Evolutionary conservation across 1,140 invertebrate species (phyloP), one percentile per base, ranked within the genome.

Genomic region (Drosophila tsacasi): DNA sequence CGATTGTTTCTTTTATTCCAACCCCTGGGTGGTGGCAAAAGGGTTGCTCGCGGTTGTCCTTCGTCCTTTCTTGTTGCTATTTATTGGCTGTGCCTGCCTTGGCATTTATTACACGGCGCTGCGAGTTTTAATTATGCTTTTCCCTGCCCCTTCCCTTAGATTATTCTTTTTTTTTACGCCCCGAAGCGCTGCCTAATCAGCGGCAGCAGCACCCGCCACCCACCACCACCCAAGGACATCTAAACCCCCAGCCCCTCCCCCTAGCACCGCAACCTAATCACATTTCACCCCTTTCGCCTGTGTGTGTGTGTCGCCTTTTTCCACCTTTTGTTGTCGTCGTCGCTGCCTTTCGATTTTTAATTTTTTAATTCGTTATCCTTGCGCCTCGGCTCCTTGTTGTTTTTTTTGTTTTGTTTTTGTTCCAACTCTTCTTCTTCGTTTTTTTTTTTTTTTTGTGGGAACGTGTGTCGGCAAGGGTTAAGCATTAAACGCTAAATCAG

Each of bases 301-400:
- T 35, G 63, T 61, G 60, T 64, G 57, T 83, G 66, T 73, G 69
- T 79, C 73, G 60, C 55, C 76, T 42, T 63, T 66, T 81, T 76
- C 58, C 65, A 78, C 75, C 75, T 78, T 77, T 78, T 77, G 74
- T 82, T 71, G 58, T 77, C 75, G 78, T 90, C 78, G 78, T 90
- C 78, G 77, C 81, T 90, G 84, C 79, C 83, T 89, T 90, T 90
- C 86, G 85, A 90, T 90, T 90, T 90, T 90, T 90, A 90, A 90
- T 90, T 90, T 90, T 90, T 90, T 90, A 90, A 90, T 90, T 90
- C 85, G 85, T 91, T 90, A 90, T 90, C 85, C 85, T 89, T 89
- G 85, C 84, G 84, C 82, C 86, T 82, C 52, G 21, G 35, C 37
- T 72, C 44, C 46, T 60, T 55, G 27, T 60, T 42, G 5, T 35